phyloP scores from a whole-genome alignment of 2,888 invertebrate species.

The Melinaea marsaeus region DNA sequence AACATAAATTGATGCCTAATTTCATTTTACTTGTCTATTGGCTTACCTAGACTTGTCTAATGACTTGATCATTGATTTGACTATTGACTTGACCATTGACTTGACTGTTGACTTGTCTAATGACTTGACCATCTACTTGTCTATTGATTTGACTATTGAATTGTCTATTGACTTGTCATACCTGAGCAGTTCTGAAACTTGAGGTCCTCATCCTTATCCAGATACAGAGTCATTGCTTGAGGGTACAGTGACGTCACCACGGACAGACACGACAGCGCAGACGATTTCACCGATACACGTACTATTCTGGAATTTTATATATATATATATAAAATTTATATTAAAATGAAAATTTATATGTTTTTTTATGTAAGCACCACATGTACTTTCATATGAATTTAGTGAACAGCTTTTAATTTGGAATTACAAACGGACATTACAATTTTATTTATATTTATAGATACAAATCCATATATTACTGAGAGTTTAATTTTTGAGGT shows the following conservation, averaged over 20 bases:
- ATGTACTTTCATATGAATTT: not conserved
- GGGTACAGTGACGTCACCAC: slow-evolving; percentile 87
- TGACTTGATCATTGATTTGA: too few relatives aligned
- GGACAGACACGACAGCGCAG: slow-evolving; percentile 88
- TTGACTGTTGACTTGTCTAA: too few relatives aligned
- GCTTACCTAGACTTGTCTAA: too few relatives aligned
- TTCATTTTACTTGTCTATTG: too few relatives aligned
- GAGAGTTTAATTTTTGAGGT: too few relatives aligned
- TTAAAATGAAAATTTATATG: slow-evolving; percentile 12
- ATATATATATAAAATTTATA: slow-evolving; percentile 8
- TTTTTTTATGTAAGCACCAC: not conserved
- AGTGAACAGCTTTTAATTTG: not conserved
- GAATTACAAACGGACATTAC: too few relatives aligned
- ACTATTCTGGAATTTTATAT: slow-evolving; percentile 65
- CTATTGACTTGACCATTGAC: too few relatives aligned
- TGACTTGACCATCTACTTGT: too few relatives aligned
- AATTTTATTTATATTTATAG: too few relatives aligned
- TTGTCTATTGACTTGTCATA: slow-evolving; percentile 25
- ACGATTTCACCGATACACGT: slow-evolving; percentile 93
- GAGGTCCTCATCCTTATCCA: slow-evolving; percentile 77
- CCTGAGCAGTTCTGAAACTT: slow-evolving; percentile 66
- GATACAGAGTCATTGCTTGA: slow-evolving; percentile 80
- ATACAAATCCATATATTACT: too few relatives aligned
- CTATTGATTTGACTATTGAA: too few relatives aligned
- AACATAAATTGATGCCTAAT: too few relatives aligned